Base-by-base conservation (phyloP, 2,797 vertebrate species). In the Nyctibius grandis region DNA sequence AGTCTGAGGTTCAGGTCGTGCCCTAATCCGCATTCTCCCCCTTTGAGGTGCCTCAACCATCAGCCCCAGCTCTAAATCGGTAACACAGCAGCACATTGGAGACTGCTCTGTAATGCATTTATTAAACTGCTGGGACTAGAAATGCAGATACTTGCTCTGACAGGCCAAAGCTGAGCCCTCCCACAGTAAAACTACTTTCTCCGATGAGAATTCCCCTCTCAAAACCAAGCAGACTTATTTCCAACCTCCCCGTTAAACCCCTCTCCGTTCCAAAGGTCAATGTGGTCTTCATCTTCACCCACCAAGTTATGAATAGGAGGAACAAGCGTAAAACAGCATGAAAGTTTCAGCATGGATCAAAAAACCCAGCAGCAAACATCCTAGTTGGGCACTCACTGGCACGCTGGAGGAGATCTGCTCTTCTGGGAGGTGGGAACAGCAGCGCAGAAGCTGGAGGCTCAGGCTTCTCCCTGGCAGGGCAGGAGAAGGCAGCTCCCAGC, bases 131-230 rank as follows among this genome's bases (percentile, higher is more conserved):
- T 0, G 23, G 14, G 54, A 6, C 5, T 11, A 5, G 29, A 31
- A 63, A 7, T 0, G 1, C 2, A n/a, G 42, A 2, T 14, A 5
- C 11, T 25, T 6, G 2, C n/a, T n/a, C 28, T 3, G 11, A n/a
- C n/a, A 13, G 12, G 34, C 19, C 9, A 45, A 11, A 13, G 26
- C 0, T 4, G 11, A 38, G 9, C 20, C 2, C 18, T 44, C 34
- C 11, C 44, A 40, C 25, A 6, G 22, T 11, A 22, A 56, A 69
- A 61, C 12, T 9, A 47, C 15, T 36, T 26, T 12, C n/a, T 38
- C 3, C 14, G 44, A 18, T 5, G 44, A 11, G 47, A 59, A n/a
- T 8, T 9, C 9, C 28, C n/a, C 9, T 40, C 74, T 36, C 11
- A 5, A 57, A 50, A 4, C 17, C 50, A 31, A 2, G 9, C 9